Evolutionary conservation across 1,140 invertebrate genomes (phyloP), one percentile per base, ranked within the genome.

Genomic region (Heliconius hermathena): DNA sequence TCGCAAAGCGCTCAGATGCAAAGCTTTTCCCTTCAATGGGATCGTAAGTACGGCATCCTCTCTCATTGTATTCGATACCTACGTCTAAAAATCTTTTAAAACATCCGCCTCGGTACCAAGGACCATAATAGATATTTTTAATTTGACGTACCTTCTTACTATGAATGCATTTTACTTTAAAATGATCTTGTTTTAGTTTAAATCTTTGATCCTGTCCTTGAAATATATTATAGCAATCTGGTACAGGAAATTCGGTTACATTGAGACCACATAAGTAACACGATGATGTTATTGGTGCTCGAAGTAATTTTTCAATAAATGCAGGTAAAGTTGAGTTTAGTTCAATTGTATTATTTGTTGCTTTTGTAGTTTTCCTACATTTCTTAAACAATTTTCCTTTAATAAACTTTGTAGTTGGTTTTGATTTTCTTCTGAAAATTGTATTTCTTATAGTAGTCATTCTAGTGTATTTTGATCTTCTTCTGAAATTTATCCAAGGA

Each of bases 61-160:
- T 73, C 54, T 86, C 83, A 66, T 83, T 82, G 54, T 89, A 89
- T 57, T 82, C 81, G 1, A 52, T 73, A 3, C 87, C 86, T 5
- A 90, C 79, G 70, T 88, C 87, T 66, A 87, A 77, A 77, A 73
- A 89, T 52, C 88, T 82, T 73, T 87, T 87, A 57, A 85, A 89
- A 52, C 87, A 90, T 11, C 85, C 83, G n/a, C 82, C 81, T 60
- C 60, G 78, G 26, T 82, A 83, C 18, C 33, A 70, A 0, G 81
- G 80, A 2, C 73, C 72, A 22, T 81, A 84, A 72, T 70, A 57
- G 20, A n/a, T 60, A 9, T 80, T 74, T 22, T 76, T 77, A 72
- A n/a, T 1, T 71, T 77, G 29, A 26, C 74, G 77, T 60, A 8
- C 41, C 75, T 16, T 3, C 70, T 3, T 5, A 60, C 18, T 76